Conservation (phyloP, 2,113 vertebrate genomes). For the Tragulus kanchil region DNA sequence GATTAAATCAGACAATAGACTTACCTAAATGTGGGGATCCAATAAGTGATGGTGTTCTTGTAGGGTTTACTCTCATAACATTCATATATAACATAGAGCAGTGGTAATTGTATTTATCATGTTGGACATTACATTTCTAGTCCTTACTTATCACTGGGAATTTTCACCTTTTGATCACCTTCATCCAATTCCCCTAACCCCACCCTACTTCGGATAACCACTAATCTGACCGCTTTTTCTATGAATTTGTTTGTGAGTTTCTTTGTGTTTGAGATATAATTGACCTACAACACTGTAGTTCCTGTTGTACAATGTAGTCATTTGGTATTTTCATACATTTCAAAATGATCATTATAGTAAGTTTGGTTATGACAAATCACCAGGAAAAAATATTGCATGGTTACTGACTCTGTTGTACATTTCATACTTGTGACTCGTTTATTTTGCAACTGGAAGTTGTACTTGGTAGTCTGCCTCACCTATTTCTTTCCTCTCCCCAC, state of each 20-base stretch:
- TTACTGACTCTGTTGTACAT: neutral
- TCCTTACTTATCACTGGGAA: too few relatives aligned
- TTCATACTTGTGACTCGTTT: neutral
- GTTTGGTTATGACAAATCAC: neutral
- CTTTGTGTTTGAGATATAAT: neutral
- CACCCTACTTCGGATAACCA: neutral
- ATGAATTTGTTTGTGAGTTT: neutral
- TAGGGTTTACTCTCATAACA: too few relatives aligned
- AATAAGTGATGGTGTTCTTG: neutral
- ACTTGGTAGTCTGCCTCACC: neutral
- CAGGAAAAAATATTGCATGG: neutral
- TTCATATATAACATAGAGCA: too few relatives aligned
- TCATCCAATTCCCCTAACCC: too few relatives aligned
- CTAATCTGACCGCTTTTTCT: neutral
- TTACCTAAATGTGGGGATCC: constrained; percentile 5
- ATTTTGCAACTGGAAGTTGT: neutral
- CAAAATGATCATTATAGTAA: neutral
- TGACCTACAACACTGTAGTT: neutral
- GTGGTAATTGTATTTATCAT: too few relatives aligned
- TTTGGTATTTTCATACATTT: neutral
- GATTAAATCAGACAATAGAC: constrained; percentile 13
- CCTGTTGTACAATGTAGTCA: neutral
- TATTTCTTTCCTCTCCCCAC: neutral
- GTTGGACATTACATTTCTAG: too few relatives aligned
- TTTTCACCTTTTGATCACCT: too few relatives aligned